Evolutionary conservation across 2,797 vertebrate genomes (phyloP), one percentile per base, ranked within the genome.

Genomic region (Anableps anableps): DNA sequence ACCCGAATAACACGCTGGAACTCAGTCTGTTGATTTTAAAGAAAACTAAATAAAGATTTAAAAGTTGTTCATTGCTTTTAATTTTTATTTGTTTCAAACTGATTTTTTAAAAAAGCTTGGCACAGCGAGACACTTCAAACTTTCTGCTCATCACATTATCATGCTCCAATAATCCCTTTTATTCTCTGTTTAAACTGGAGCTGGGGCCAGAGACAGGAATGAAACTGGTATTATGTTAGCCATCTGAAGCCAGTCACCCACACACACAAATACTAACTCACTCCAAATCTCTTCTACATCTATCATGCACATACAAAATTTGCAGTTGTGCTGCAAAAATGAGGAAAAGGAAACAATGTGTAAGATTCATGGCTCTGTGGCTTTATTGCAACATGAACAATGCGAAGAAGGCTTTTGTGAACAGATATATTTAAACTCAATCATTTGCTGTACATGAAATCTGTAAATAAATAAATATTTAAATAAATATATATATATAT

Each of bases 101-200:
- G 26, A 13, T 34, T 62, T 17, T 62, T 26, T 21, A 38, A 43
- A 4, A 31, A n/a, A 38, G 58, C 74, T 31, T 71, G 10, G 36
- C 47, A 70, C 29, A 47, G 60, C 19, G 53, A 72, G 87, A 80
- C 86, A 74, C 60, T 81, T 77, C 80, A 50, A 23, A 79, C 73
- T 21, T 85, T 68, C 75, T 84, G 80, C 78, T 85, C 77, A 75
- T 88, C 88, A 47, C 48, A 77, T 93, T 88, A 90, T 89, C 90
- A 91, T 87, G 95, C 94, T 93, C 95, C 88, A 95, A 85, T 95
- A 93, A 94, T 78, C 87, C 74, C 83, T 71, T 93, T 94, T 91
- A 89, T 87, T 80, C 74, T 29, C 77, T 78, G 62, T 85, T 21
- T 78, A 90, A 90, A 89, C 91, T 80, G 4, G 80, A 23, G 7